Percentiles rank a stretch among this genome's conserved stretches.
phyloP scores from a whole-genome alignment of 2,113 vertebrate genomes.

The Fregetta grallaria region DNA sequence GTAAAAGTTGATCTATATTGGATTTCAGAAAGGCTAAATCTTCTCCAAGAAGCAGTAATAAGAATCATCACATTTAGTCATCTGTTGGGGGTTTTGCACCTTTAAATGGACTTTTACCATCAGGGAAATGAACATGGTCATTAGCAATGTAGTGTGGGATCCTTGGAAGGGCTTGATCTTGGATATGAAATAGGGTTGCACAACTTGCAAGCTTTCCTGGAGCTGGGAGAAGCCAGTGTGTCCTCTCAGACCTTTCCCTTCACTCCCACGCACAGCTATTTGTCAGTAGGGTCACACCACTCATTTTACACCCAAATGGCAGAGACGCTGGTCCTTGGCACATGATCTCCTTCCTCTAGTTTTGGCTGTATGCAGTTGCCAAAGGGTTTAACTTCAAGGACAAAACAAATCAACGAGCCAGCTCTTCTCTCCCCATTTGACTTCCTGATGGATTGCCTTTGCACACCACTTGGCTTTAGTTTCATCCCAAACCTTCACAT shows the following conservation, averaged over 20 bases:
- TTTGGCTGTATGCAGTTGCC: neutral
- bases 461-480: neutral
- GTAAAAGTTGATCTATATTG: neutral
- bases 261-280: neutral
- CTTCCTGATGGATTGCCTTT: neutral
- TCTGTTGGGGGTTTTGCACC: neutral
- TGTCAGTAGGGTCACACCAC: neutral
- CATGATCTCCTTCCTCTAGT: rapidly evolving
- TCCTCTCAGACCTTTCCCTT: neutral
- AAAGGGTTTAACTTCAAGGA: neutral
- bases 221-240: neutral
- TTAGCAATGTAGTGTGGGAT: rapidly evolving
- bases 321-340: neutral
- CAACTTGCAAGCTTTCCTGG: neutral
- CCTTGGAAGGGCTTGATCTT: neutral
- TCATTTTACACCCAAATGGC: rapidly evolving
- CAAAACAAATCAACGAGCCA: neutral
- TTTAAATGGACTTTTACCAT: neutral
- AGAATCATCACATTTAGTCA: neutral
- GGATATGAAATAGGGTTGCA: neutral
- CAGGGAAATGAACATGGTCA: neutral
- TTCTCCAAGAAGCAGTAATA: neutral
- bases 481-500: neutral
- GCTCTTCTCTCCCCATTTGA: neutral
- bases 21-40: neutral